phyloP scores from a whole-genome alignment of 2,888 invertebrate species.

The Ctenicera cuprea region DNA sequence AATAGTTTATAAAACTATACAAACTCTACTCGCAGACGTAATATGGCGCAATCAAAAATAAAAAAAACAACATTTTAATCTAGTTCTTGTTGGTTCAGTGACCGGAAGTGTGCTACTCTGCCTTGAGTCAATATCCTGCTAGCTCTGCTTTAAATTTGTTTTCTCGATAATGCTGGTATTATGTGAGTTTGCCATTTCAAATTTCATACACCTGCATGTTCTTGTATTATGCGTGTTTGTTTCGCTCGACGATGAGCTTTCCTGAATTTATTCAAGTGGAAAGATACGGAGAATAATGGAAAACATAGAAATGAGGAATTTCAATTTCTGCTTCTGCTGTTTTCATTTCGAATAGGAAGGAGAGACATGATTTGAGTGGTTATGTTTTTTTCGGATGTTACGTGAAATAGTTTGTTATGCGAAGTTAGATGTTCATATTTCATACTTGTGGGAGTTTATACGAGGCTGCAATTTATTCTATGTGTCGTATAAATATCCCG shows the following conservation, averaged over 20 bases:
- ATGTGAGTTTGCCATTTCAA: conserved; percentile 1
- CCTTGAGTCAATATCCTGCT: background rate
- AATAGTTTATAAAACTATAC: too few species aligned
- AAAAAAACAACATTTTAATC: background rate
- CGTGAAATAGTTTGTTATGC: conserved; percentile 20
- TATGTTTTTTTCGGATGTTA: conserved; percentile 10
- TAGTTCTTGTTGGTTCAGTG: background rate
- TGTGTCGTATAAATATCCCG: conserved; percentile 6
- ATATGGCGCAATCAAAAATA: background rate
- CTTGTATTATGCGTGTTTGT: conserved; percentile 21
- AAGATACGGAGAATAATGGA: conserved; percentile 26
- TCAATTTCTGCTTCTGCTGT: conserved; percentile 23
- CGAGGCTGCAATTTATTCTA: conserved; percentile 16
- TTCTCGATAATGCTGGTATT: conserved; percentile 1
- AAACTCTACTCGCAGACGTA: too few species aligned
- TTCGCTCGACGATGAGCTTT: conserved; percentile 6
- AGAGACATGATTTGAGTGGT: conserved; percentile 13
- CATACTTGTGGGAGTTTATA: conserved; percentile 4
- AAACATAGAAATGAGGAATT: conserved; percentile 22
- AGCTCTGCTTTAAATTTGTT: conserved; percentile 14
- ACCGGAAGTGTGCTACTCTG: background rate
- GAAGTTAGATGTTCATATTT: conserved; percentile 25
- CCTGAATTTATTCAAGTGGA: conserved; percentile 22
- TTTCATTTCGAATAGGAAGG: conserved; percentile 7
- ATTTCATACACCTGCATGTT: conserved; percentile 18